Conservation (phyloP, 2,797 vertebrate genomes). For the Potorous gilbertii region DNA sequence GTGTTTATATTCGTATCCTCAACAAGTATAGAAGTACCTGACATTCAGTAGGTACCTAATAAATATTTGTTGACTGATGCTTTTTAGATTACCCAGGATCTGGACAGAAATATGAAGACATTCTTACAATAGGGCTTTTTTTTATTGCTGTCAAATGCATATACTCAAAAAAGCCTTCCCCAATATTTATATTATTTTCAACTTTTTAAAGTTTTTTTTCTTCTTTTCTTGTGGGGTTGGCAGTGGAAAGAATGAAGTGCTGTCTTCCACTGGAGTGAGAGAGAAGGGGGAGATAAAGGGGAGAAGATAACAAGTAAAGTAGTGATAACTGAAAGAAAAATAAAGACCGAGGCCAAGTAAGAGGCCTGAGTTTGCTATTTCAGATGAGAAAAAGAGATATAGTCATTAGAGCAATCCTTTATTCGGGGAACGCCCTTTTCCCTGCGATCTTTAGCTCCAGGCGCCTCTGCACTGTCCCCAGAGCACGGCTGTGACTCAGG, state of each 20-base stretch:
- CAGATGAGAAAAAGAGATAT: background rate
- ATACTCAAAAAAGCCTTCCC: slow-evolving; percentile 7
- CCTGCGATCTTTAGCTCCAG: background rate
- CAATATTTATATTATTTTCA: background rate
- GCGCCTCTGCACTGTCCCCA: slow-evolving; percentile 1
- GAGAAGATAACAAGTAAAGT: background rate
- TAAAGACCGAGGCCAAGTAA: background rate
- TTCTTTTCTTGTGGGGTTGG: slow-evolving; percentile 30
- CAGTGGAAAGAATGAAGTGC: slow-evolving; percentile 34
- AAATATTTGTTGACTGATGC: background rate
- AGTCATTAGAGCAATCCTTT: background rate
- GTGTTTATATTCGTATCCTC: background rate
- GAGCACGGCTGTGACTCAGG: background rate
- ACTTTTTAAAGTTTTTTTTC: slow-evolving; percentile 19
- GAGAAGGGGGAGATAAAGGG: background rate
- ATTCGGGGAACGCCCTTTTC: background rate
- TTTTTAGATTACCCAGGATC: background rate
- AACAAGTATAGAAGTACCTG: background rate
- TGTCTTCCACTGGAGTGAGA: background rate
- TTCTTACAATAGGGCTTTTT: background rate
- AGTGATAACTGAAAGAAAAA: background rate
- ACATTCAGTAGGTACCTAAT: background rate
- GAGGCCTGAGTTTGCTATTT: background rate
- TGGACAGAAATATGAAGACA: background rate
- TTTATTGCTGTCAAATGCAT: background rate